These are phyloP conservation scores for Vulpes vulpes DNA, from an alignment of 2,113 vertebrate species.

Conservation along the genomic window DNA sequence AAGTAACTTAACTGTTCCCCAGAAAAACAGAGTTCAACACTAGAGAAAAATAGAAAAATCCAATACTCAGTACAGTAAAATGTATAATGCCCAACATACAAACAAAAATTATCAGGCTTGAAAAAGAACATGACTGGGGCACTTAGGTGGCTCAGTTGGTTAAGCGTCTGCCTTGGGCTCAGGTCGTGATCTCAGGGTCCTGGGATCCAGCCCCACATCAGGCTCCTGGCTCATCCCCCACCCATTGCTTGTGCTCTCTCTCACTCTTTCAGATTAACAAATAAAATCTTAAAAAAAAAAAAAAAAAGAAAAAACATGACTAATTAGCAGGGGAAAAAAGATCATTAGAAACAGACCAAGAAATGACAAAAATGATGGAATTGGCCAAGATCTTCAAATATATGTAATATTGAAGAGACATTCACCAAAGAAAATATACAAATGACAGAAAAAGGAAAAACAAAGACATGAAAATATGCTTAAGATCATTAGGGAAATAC, in stretches of 20 bases:
- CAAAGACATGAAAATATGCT: background rate
- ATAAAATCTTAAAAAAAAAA: background rate
- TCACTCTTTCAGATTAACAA: background rate
- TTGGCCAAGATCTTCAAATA: background rate
- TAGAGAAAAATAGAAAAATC: background rate
- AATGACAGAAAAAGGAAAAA: background rate
- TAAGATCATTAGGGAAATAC: background rate
- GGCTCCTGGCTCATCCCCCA: background rate
- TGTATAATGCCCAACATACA: background rate
- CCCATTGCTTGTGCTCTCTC: background rate
- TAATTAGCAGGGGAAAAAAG: background rate
- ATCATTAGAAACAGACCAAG: background rate
- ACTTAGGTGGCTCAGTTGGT: background rate
- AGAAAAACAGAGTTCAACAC: background rate
- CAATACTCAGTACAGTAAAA: background rate
- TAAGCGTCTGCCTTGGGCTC: background rate
- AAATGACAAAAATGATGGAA: background rate
- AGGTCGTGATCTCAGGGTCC: background rate
- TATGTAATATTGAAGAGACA: background rate
- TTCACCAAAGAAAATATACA: background rate
- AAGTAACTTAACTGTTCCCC: slow-evolving; percentile 2
- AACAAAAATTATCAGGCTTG: background rate
- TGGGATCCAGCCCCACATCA: background rate
- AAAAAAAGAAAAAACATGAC: background rate
- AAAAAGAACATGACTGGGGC: background rate